Base-by-base conservation (phyloP, 2,113 vertebrate species). In the Amphilophus citrinellus region DNA sequence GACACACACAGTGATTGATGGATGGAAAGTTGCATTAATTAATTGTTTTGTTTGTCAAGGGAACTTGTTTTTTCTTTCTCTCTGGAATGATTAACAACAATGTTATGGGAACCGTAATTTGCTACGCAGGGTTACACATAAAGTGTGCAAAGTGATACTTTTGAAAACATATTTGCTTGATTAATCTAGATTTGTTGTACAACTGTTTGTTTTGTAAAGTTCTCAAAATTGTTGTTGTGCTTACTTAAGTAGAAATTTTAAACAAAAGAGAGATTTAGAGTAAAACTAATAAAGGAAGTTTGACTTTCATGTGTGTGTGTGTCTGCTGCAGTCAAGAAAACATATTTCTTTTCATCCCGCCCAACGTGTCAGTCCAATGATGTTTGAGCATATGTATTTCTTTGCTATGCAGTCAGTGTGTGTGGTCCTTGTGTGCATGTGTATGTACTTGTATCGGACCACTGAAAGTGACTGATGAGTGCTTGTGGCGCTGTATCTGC, bases 1-100 rank as follows among this genome's bases (percentile, higher is more conserved):
- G 96, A 96, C 96, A 96, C 92, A 61, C 87, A 92, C 89, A 80
- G 88, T 96, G 96, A 97, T 96, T 96, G 96, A 97, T 96, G 95
- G 93, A 93, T 94, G 88, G 63, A 96, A 95, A 96, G 94, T 96
- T 96, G 95, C 94, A 96, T 97, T 97, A 96, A 96, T 97, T 96
- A 96, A 95, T 95, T 92, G 95, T 95, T 96, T 95, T 96, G 95
- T 96, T 96, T 96, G 95, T 96, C 94, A 93, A 94, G 86, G 82
- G 82, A 94, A 93, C 89, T 91, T 91, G 77, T 85, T 90, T 91
- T 91, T 88, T 91, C 77, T 82, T 84, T 90, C 84, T 87, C 89
- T 92, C 84, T 89, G 84, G 89, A 93, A 95, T 93, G 94, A 95
- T 95, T 94, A 96, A 94, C 92, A 93, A 57, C 89, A 90, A 88